These are phyloP conservation scores for Diadromus collaris DNA, from an alignment of 2,888 invertebrate species.

Conservation along the genomic window DNA sequence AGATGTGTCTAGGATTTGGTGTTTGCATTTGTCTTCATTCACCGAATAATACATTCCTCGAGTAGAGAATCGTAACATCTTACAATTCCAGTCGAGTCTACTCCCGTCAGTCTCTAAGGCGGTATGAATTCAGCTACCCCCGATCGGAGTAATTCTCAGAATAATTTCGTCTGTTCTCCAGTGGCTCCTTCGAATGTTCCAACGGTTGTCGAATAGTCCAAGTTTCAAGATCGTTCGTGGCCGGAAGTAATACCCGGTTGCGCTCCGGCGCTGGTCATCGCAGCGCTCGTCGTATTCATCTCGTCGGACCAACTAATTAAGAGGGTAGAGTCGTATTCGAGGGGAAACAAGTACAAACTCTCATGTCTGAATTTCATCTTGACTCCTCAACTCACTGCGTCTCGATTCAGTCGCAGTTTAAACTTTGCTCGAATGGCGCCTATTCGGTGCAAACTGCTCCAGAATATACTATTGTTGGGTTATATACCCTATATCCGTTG, in stretches of 20 bases:
- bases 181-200: slow-evolving; percentile 25
- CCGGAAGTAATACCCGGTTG: slow-evolving; percentile 58
- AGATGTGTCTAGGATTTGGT: slow-evolving; percentile 20
- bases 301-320: slow-evolving; percentile 63
- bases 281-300: slow-evolving; percentile 56
- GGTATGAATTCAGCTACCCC: slow-evolving; percentile 41
- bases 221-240: slow-evolving; percentile 62
- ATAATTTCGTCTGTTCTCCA: slow-evolving; percentile 53
- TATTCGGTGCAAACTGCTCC: slow-evolving; percentile 67
- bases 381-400: slow-evolving; percentile 27
- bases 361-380: slow-evolving; percentile 34
- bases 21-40: slow-evolving; percentile 35
- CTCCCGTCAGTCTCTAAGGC: slow-evolving; percentile 30
- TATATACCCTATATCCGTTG: slow-evolving; percentile 25
- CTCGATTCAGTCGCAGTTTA: slow-evolving; percentile 48
- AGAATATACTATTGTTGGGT: slow-evolving; percentile 58
- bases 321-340: slow-evolving; percentile 56
- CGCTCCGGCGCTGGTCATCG: slow-evolving; percentile 61
- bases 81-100: slow-evolving; percentile 4
- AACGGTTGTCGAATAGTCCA: slow-evolving; percentile 36
- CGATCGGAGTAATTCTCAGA: slow-evolving; percentile 44
- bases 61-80: slow-evolving; percentile 30
- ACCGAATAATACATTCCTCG: slow-evolving; percentile 38
- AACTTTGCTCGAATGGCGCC: slow-evolving; percentile 65
- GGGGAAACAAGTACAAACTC: slow-evolving; percentile 54